Evolutionary conservation across 2,113 vertebrate genomes (phyloP).

Genomic region (Misgurnus mizolepis): DNA sequence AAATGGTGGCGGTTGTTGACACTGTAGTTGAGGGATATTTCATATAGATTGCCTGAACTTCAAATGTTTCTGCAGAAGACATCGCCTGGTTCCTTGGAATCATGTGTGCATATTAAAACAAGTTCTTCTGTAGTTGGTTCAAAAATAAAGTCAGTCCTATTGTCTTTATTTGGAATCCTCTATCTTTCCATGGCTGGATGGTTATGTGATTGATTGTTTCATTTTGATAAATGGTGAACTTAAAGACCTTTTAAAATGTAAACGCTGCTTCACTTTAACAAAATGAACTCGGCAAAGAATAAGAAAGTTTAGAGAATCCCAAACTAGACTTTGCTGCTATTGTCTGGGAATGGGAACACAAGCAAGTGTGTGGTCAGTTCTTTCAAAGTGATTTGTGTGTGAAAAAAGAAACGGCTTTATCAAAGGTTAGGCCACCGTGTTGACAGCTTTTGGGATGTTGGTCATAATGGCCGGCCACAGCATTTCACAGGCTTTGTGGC

Average conservation of each 20-base stretch:
- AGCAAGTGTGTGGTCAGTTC: neutral
- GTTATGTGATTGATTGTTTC: no score
- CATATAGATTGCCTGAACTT: slow-evolving; percentile 56
- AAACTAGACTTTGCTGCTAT: neutral
- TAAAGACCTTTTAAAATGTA: slow-evolving; percentile 49
- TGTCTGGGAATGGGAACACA: slow-evolving; percentile 9
- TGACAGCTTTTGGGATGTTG: slow-evolving; percentile 28
- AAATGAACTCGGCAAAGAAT: neutral
- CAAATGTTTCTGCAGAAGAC: slow-evolving; percentile 43
- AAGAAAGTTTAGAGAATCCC: slow-evolving; percentile 9
- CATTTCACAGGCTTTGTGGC: neutral
- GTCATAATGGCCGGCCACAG: slow-evolving; percentile 3
- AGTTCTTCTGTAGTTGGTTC: neutral
- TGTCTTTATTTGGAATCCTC: neutral
- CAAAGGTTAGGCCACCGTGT: slow-evolving; percentile 18
- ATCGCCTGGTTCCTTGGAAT: slow-evolving; percentile 38
- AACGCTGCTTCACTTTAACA: neutral
- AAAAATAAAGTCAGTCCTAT: neutral
- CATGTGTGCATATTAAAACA: neutral
- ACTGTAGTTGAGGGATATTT: slow-evolving; percentile 53
- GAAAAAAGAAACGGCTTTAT: slow-evolving; percentile 22
- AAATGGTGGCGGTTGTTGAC: slow-evolving; percentile 59
- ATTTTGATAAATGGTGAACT: slow-evolving; percentile 62
- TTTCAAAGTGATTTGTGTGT: slow-evolving; percentile 24
- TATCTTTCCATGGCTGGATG: slow-evolving; percentile 42